phyloP scores from a whole-genome alignment of 1,140 invertebrate genomes.

The Prorops nasuta region DNA sequence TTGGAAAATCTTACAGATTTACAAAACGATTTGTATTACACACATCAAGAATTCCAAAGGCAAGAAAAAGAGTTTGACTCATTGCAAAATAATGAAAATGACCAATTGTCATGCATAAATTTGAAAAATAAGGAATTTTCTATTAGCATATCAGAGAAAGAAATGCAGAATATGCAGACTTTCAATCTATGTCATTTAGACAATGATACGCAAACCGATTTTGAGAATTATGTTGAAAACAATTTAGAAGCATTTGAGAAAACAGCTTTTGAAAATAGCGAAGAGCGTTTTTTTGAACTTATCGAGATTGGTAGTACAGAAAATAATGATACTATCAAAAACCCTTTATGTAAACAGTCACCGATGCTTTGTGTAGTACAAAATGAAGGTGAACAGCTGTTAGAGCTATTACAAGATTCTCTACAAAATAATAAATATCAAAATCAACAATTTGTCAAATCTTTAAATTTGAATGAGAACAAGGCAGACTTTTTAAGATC shows the following conservation, averaged over 20 bases:
- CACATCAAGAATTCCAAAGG: constrained; percentile 13
- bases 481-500: too few species aligned
- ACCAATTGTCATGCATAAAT: constrained; percentile 5
- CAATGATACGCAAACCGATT: constrained; percentile 23
- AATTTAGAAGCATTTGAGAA: constrained; percentile 34
- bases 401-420: constrained; percentile 34
- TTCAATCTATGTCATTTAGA: constrained; percentile 28
- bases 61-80: constrained; percentile 14
- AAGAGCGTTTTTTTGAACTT: constrained; percentile 34
- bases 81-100: background rate
- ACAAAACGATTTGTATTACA: constrained; percentile 20
- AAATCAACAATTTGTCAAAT: constrained; percentile 5
- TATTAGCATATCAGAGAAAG: constrained; percentile 17
- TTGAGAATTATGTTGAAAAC: constrained; percentile 27
- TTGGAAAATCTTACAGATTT: constrained; percentile 12
- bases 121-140: constrained; percentile 4
- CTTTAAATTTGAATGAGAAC: too few species aligned
- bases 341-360: constrained; percentile 13
- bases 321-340: constrained; percentile 4
- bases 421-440: constrained; percentile 10
- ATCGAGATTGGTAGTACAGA: constrained; percentile 22
- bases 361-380: constrained; percentile 28
- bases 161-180: constrained; percentile 18
- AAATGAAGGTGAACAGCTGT: constrained; percentile 37
- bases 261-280: constrained; percentile 29